Base-by-base conservation (phyloP, 1,140 invertebrate genomes). In the Wiebesia pumilae region DNA sequence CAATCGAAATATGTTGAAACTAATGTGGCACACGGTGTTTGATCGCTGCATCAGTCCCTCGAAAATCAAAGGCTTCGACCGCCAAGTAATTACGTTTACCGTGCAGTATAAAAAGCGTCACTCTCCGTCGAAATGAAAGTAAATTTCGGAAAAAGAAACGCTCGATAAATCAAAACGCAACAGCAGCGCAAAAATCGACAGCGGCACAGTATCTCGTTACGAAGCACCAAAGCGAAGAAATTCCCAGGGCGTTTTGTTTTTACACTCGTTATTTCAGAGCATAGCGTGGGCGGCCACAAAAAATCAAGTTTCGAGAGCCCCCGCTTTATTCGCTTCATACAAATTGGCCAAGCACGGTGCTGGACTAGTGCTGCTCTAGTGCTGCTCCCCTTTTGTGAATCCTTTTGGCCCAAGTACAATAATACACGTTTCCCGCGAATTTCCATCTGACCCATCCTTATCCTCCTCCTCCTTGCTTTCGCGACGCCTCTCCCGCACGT, bases 401-500 rank as follows among this genome's bases (percentile, higher is more conserved):
- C 9, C n/a, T 79, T 79, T 79, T 79, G 35, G 77, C 77, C 24
- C 58, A 27, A 62, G 10, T 58, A 16, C 54, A 58, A n/a, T 16
- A 16, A 58, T 58, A 12, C 54, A 51, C 65, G 40, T 47, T 81
- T 81, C 54, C 79, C 38, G 14, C 54, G 78, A 81, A 81, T 81
- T 81, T 67, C 62, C 62, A 67, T 43, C 62, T 27, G 79, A 14
- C 10, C 21, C 19, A 6, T 3, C 19, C 19, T 3, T 21, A 3
- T 19, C 19, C 54, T 58, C 19, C 19, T 21, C 3, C 19, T 58
- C 54, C 19, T 21, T 58, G 3, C 54, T 58, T 21, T 21, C 54
- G 43, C 43, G 43, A 47, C 43, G 43, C 43, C n/a, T 47, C 43
- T 47, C 43, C 43, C 6, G 6, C 43, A 14, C 6, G 43, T 6